Percentiles rank a stretch among this genome's conserved stretches.
phyloP scores from a whole-genome alignment of 1,140 invertebrate species.

The Leptoteleia sp. region DNA sequence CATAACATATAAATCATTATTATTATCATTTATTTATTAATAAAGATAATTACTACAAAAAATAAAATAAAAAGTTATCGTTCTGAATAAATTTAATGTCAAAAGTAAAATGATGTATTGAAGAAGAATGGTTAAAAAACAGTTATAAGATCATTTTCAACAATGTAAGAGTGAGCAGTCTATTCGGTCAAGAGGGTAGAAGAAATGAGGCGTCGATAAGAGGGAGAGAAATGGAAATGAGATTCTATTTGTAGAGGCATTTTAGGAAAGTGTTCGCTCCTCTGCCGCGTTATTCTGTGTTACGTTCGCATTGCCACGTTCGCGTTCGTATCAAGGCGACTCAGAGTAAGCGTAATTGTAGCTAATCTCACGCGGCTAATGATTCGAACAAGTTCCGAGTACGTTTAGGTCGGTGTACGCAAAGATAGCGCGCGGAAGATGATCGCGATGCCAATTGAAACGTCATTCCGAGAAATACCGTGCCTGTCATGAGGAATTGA shows the following conservation, averaged over 20 bases:
- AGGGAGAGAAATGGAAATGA: slow-evolving; percentile 41
- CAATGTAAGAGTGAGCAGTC: too few relatives aligned
- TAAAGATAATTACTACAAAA: too few relatives aligned
- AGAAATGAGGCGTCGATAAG: slow-evolving; percentile 29
- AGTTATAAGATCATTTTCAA: too few relatives aligned
- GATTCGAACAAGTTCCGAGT: slow-evolving; percentile 59
- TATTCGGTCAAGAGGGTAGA: slow-evolving; percentile 4
- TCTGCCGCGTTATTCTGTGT: slow-evolving; percentile 15
- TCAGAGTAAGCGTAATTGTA: slow-evolving; percentile 55
- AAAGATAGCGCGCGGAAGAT: slow-evolving; percentile 42
- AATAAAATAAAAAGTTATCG: too few relatives aligned
- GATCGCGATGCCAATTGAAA: slow-evolving; percentile 63
- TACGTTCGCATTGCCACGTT: slow-evolving; percentile 35
- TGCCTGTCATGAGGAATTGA: slow-evolving; percentile 46
- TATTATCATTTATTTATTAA: too few relatives aligned
- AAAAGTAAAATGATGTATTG: too few relatives aligned
- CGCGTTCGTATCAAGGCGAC: slow-evolving; percentile 54
- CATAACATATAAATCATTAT: too few relatives aligned
- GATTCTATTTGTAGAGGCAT: slow-evolving; percentile 41
- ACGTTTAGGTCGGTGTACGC: slow-evolving; percentile 50
- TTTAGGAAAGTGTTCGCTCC: slow-evolving; percentile 48
- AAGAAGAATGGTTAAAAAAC: too few relatives aligned
- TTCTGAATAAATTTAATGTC: too few relatives aligned
- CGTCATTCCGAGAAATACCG: slow-evolving; percentile 62
- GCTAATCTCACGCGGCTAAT: slow-evolving; percentile 61